Base-by-base conservation (phyloP, 2,888 invertebrate species). In the Vesta saturnalis region DNA sequence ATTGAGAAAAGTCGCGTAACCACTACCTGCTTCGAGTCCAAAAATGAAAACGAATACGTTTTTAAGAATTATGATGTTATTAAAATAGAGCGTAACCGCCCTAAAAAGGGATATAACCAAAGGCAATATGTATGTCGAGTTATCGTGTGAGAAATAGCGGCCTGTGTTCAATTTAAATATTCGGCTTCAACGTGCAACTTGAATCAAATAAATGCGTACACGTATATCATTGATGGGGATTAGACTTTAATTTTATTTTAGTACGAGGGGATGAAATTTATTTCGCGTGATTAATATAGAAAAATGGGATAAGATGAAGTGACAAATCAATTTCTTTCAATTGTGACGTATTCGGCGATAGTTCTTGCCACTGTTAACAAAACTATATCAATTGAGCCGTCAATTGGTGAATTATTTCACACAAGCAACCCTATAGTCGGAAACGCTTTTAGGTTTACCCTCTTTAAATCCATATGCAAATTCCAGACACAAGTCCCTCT, bases 1-100 rank as follows among this genome's bases (percentile, higher is more conserved):
- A 30, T 46, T n/a, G n/a, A n/a, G n/a, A n/a, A 61, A 43, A 35
- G 18, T 49, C 43, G 59, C 47, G 46, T 64, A 39, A n/a, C n/a
- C 39, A 10, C 1, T 39, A 10, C 23, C 23, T 23, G 3, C 23
- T 5, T 5, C 23, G 3, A 23, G 23, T 5, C n/a, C 4, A 23
- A 23, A 23, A 23, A 23, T 23, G 39, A 39, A n/a, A 39, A n/a
- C n/a, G n/a, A n/a, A n/a, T n/a, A n/a, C n/a, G n/a, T n/a, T n/a
- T n/a, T n/a, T n/a, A n/a, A 39, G 39, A 39, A 39, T 39, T 39
- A 39, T n/a, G 39, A 39, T n/a, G 8, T 39, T 39, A 39, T 39
- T 52, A 52, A 52, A 52, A 52, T 21, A 52, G 19, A 18, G 19
- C 47, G 47, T 47, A 16, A 47, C 47, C 15, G 15, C 52, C 52